phyloP scores from a whole-genome alignment of 2,797 vertebrate genomes.

The Pristis pectinata region DNA sequence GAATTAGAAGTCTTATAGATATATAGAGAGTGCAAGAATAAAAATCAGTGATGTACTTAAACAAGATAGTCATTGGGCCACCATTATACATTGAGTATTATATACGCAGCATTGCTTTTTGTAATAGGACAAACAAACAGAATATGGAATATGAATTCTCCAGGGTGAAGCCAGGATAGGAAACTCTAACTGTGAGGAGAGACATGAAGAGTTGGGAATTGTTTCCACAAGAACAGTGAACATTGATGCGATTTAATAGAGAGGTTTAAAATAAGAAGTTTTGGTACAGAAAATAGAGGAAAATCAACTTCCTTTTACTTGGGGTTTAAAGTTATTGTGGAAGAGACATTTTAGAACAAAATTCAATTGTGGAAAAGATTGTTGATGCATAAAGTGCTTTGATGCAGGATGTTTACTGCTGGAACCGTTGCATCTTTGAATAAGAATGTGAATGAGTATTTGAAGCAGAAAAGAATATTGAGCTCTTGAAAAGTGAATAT shows the following conservation, averaged over 20 bases:
- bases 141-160: background rate
- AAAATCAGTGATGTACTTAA: background rate
- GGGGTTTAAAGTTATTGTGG: background rate
- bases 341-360: background rate
- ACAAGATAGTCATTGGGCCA: background rate
- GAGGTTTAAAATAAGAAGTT: background rate
- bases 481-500: background rate
- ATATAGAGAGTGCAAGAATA: background rate
- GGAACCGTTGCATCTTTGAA: background rate
- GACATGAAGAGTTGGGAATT: background rate
- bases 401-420: too few relatives aligned
- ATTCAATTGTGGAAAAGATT: background rate
- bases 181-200: background rate
- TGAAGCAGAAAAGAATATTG: background rate
- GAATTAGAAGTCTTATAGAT: background rate
- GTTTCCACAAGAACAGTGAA: background rate
- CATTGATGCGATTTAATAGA: background rate
- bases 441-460: background rate
- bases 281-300: background rate
- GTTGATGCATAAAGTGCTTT: background rate
- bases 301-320: background rate
- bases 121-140: background rate
- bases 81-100: background rate
- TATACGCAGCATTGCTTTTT: background rate
- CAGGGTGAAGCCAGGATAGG: background rate